Base-by-base conservation (phyloP, 2,113 vertebrate genomes). In the Irena cyanogastra region DNA sequence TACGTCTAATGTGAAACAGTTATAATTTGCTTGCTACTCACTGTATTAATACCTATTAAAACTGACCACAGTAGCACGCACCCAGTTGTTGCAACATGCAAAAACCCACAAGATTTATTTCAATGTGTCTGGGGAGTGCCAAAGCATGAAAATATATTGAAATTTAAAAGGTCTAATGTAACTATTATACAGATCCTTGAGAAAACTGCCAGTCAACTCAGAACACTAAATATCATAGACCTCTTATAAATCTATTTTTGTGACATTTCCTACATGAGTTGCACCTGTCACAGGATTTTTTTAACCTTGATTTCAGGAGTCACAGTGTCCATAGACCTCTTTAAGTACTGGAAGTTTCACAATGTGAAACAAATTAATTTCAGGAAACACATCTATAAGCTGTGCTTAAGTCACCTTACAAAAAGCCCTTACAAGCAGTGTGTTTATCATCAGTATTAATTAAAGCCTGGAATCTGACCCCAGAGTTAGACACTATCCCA, bases 11-110 rank as follows among this genome's bases (percentile, higher is more conserved):
- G 35, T 95, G 90, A 96, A 96, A 93, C 89, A 95, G 83, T 94
- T 97, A 90, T 93, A 93, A 94, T 94, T 97, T 95, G 56, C 65
- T 95, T 95, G 78, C 92, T 93, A 90, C 76, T 94, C 60, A 24
- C 16, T 59, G 10, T 93, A 97, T 92, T 97, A 95, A 92, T 96
- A 96, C 66, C 90, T 96, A 89, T 95, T 96, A 94, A 95, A 94
- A 86, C 41, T 78, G 71, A 94, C 83, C 84, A 88, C 79, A 92
- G 94, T 56, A 90, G 68, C 80, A 76, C 0, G 63, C 37, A 93
- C 63, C 22, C 83, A 78, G 78, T 91, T 81, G 52, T 86, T 92
- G 63, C 92, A 96, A 95, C 45, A 76, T 54, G 66, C 42, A 56
- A 91, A 94, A 95, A 26, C 59, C 59, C 89, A 82, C 49, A 91